phyloP scores from a whole-genome alignment of 1,140 invertebrate genomes.

The Helicorthomorpha holstii region DNA sequence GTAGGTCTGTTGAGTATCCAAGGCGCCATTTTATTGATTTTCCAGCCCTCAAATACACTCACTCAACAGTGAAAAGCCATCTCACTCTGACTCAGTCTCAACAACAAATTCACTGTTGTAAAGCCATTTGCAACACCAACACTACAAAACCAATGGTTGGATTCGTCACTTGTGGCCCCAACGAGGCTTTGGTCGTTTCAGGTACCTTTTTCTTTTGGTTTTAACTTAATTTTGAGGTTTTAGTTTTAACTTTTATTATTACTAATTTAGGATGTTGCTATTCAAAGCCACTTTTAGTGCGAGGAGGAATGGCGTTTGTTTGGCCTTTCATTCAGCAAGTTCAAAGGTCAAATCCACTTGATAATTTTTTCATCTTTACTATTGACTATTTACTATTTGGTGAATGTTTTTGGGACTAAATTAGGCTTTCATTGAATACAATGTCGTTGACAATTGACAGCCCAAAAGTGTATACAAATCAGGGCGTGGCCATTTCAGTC shows the following conservation, averaged over 20 bases:
- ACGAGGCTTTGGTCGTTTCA: too few species aligned
- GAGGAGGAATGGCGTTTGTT: slow-evolving; percentile 89
- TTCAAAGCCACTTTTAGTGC: slow-evolving; percentile 72
- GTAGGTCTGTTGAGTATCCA: too few species aligned
- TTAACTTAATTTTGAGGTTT: slow-evolving; percentile 8
- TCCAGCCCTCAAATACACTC: too few species aligned
- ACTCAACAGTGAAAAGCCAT: too few species aligned
- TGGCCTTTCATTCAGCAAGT: slow-evolving; percentile 89
- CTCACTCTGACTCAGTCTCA: too few species aligned
- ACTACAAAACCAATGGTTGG: too few species aligned
- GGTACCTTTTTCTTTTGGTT: too few species aligned
- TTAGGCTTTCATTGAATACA: slow-evolving; percentile 80
- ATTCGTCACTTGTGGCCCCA: too few species aligned
- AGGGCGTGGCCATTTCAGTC: slow-evolving; percentile 91
- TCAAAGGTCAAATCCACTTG: slow-evolving; percentile 48
- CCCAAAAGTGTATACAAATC: slow-evolving; percentile 73
- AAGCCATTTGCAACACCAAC: too few species aligned
- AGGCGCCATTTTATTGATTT: too few species aligned
- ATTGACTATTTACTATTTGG: not conserved
- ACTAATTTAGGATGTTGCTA: slow-evolving; percentile 72
- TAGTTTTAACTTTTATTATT: slow-evolving; percentile 4
- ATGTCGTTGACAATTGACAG: slow-evolving; percentile 59
- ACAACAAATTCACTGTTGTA: too few species aligned
- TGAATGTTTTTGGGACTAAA: not conserved
- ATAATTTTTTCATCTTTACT: not conserved